Evolutionary conservation across 2,797 vertebrate genomes (phyloP).

Genomic region (Molossus molossus): DNA sequence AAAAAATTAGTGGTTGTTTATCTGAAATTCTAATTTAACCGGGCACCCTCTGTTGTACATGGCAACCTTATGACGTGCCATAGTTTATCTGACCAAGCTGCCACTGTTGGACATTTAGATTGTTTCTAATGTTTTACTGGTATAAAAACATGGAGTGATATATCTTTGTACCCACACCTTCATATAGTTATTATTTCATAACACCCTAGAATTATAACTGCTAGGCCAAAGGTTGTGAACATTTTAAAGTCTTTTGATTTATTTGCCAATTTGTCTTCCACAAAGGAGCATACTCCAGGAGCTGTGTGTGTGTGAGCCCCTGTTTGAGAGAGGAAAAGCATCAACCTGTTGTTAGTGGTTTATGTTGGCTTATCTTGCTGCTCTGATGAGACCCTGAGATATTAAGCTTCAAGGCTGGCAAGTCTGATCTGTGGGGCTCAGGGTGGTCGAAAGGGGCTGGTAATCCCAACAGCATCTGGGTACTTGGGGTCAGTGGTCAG

Average conservation of each 20-base stretch:
- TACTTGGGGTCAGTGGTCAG: constrained; percentile 7
- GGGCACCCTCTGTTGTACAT: not conserved
- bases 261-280: not conserved
- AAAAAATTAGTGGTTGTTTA: not conserved
- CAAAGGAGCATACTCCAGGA: not conserved
- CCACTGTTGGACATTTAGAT: not conserved
- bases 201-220: not conserved
- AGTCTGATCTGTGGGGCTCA: not conserved
- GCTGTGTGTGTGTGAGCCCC: not conserved
- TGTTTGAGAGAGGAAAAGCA: not conserved
- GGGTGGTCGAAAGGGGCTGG: not conserved
- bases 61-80: not conserved
- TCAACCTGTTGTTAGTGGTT: not conserved
- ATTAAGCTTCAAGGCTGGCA: not conserved
- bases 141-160: not conserved
- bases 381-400: not conserved
- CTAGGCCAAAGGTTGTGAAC: constrained; percentile 7
- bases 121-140: constrained; percentile 41
- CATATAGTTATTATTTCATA: constrained; percentile 49
- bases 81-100: constrained; percentile 19
- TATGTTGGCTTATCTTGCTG: not conserved
- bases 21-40: constrained; percentile 53
- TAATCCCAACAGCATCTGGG: not conserved
- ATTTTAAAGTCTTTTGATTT: constrained; percentile 3
- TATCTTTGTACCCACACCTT: constrained; percentile 51